Base-by-base conservation (phyloP, 2,888 invertebrate species). In the Tetragnatha montana region DNA sequence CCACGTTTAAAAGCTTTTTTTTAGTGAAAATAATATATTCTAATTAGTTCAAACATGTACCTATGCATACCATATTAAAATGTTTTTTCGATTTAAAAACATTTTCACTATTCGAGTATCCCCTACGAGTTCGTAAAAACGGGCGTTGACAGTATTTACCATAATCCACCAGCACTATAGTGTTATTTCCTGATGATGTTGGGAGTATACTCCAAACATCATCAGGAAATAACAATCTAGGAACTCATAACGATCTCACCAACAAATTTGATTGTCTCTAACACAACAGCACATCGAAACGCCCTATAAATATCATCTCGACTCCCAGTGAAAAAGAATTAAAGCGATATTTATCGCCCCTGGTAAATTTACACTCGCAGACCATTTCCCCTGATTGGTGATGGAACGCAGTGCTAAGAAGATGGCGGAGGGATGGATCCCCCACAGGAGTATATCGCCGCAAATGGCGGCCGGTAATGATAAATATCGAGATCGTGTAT, bases 401-500 rank as follows among this genome's bases (percentile, higher is more conserved):
- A 47, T n/a, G 17, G 22, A 50, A 75, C 19, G 47, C 14, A 22
- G n/a, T 60, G 51, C n/a, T 35, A 35, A 81, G 80, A 35, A 81
- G 80, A 81, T 7, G 35, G 80, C 17, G 78, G 49, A 73, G n/a
- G 50, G 51, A 50, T 49, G 51, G 80, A 60, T 79, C 80, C 73
- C 76, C 35, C 14, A 50, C 50, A 22, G 78, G 60, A 21, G 78
- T 60, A 60, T 50, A 76, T 19, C 12, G 71, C 17, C 17, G 84
- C 69, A 73, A 79, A 86, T 86, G 68, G 80, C 68, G 69, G 51
- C 12, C 81, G 75, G 81, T 81, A 81, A 76, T 88, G 87, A 88
- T 88, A 88, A 88, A 88, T 88, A 82, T 88, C 70, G 47, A 21
- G 82, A 88, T 87, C 85, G 81, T 80, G 80, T 87, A 76, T 81